Percentiles rank a stretch among this genome's conserved stretches.
These are phyloP conservation scores for Actinemys pallida DNA, from an alignment of 2,113 vertebrate species.

Conservation along the genomic window DNA sequence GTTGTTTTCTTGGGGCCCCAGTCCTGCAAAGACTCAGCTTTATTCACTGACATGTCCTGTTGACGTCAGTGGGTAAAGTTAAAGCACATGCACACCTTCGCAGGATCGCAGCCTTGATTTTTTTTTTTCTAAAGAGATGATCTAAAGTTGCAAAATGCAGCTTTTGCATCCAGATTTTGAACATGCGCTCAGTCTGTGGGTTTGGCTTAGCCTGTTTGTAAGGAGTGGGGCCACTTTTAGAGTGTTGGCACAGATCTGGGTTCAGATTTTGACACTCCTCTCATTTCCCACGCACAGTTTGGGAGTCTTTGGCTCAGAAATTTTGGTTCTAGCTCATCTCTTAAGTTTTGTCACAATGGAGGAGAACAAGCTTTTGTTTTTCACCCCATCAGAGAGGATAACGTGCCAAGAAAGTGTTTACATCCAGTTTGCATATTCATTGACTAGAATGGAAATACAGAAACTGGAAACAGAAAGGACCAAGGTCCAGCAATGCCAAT, in stretches of 20 bases:
- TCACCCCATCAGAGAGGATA: not conserved
- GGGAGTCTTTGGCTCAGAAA: not conserved
- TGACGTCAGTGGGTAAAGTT: not conserved
- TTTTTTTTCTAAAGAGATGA: fast-evolving
- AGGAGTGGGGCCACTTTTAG: not conserved
- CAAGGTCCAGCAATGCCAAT: not conserved
- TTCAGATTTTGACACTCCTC: not conserved
- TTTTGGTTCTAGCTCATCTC: not conserved
- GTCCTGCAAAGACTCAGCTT: fast-evolving
- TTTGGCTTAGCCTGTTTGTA: not conserved
- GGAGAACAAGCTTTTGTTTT: not conserved
- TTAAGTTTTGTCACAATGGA: not conserved
- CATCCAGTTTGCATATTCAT: not conserved
- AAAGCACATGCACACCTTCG: not conserved
- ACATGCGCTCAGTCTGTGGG: not conserved
- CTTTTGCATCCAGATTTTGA: not conserved
- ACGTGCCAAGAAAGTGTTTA: not conserved
- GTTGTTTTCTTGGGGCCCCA: fast-evolving
- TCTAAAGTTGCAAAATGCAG: not conserved
- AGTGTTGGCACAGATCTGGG: not conserved
- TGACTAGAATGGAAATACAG: not conserved
- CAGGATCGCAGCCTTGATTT: not conserved
- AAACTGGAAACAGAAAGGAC: not conserved
- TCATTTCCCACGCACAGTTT: not conserved
- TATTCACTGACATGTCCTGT: not conserved